Base-by-base conservation (phyloP, 2,797 vertebrate genomes). In the Cheirogaleus major region DNA sequence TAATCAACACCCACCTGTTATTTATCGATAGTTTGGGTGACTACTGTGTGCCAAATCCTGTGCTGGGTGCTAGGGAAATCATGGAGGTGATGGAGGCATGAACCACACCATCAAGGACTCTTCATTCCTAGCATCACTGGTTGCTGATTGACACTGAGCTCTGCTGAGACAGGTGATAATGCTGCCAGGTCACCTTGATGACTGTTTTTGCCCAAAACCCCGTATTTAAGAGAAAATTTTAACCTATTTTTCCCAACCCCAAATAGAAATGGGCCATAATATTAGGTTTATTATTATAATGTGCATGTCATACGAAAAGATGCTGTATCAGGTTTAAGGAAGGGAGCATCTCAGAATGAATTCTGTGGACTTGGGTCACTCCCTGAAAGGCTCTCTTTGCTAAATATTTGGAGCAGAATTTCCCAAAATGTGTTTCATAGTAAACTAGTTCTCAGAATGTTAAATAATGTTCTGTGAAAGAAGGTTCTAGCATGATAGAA, bases 251-350 rank as follows among this genome's bases (percentile, higher is more conserved):
- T n/a, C 78, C 75, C 78, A 92, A 83, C 25, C 80, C 83, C 65
- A 95, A 98, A 95, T 95, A 96, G 81, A 95, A 96, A 93, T 17
- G 65, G 69, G 79, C 90, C 93, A 93, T 95, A 89, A 95, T 78
- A 65, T 81, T 82, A 67, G 32, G 20, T 57, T 63, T 92, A 79
- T 89, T 96, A 95, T 95, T 95, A 61, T 27, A 45, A 57, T 48
- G 55, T 83, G 45, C 20, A 8, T 93, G 63, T 82, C 81, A 61
- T 22, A 94, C 57, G 70, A 94, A 95, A 86, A 82, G 63, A 93
- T 55, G 82, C n/a, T 79, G 69, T 69, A 41, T 91, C 5, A 55
- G 63, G 91, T 88, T 30, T 70, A 82, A 61, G 27, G 50, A 83
- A 93, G 18, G 65, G 55, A 91, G 73, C 80, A 67, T 76, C 82